Percentiles rank a stretch among this genome's conserved stretches.
phyloP scores from a whole-genome alignment of 2,113 vertebrate genomes.

The Seriola quinqueradiata region DNA sequence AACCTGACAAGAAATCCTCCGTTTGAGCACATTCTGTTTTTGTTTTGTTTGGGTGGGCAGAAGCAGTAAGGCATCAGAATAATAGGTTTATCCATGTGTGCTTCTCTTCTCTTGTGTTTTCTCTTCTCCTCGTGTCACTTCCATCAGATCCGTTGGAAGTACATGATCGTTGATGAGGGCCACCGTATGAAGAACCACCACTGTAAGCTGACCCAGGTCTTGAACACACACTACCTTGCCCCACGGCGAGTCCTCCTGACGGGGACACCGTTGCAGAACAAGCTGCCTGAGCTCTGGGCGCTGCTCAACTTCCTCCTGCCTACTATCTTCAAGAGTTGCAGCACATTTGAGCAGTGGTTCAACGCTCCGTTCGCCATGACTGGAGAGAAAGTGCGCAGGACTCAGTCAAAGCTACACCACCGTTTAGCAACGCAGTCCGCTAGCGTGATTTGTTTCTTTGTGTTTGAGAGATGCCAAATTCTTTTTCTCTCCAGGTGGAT shows the following conservation, averaged over 20 bases:
- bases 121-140: conserved; percentile 74
- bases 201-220: conserved; percentile 97
- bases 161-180: conserved; percentile 98
- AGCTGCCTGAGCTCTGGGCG: conserved; percentile 96
- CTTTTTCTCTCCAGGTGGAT: conserved; percentile 87
- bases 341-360: conserved; percentile 98
- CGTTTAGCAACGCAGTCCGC: background rate
- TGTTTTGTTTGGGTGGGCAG: background rate
- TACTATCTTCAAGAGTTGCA: conserved; percentile 99
- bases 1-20: conserved; percentile 49
- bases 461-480: background rate
- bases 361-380: conserved; percentile 98
- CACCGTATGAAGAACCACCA: conserved; percentile 99
- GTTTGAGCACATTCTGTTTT: conserved; percentile 23
- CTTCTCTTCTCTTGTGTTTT: background rate
- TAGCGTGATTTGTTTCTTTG: background rate
- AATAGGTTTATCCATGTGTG: background rate
- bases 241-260: conserved; percentile 94
- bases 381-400: conserved; percentile 91
- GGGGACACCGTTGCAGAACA: conserved; percentile 95
- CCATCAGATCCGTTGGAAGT: conserved; percentile 97
- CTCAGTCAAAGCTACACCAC: background rate
- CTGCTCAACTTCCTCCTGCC: conserved; percentile 98
- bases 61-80: background rate
- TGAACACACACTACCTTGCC: conserved; percentile 97